These are phyloP conservation scores for Hippocampus barbouri DNA, from an alignment of 2,113 vertebrate genomes.

Conservation along the genomic window DNA sequence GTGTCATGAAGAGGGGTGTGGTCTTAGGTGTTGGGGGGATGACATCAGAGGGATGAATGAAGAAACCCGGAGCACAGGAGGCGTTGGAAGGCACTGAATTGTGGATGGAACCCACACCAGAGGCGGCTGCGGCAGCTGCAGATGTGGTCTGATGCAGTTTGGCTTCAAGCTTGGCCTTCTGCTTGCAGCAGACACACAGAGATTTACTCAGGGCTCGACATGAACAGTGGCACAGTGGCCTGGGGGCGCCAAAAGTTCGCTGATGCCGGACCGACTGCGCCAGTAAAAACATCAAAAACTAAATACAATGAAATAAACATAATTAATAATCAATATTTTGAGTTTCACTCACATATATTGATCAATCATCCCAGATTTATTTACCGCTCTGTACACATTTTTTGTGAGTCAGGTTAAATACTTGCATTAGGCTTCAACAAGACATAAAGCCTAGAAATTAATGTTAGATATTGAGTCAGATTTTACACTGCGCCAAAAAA, in stretches of 20 bases:
- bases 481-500: no score
- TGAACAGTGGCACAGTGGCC: no score
- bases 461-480: no score
- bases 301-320: no score
- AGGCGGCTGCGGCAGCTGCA: slow-evolving; percentile 80
- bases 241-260: no score
- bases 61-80: slow-evolving; percentile 89
- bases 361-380: no score
- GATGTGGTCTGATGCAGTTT: slow-evolving; percentile 98
- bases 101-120: slow-evolving; percentile 86
- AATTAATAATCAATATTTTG: no score
- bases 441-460: no score
- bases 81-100: slow-evolving; percentile 94
- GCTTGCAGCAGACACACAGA: slow-evolving; percentile 42
- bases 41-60: slow-evolving; percentile 96
- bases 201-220: neutral
- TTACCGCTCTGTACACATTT: no score
- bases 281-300: neutral
- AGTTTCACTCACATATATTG: no score
- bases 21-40: slow-evolving; percentile 98
- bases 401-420: no score
- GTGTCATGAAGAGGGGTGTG: slow-evolving; percentile 98
- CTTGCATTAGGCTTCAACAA: no score
- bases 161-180: slow-evolving; percentile 99
- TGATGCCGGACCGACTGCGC: neutral